Percentiles rank a stretch among this genome's conserved stretches.
Conservation (phyloP, 1,140 invertebrate species). For the Diuraphis noxia region DNA sequence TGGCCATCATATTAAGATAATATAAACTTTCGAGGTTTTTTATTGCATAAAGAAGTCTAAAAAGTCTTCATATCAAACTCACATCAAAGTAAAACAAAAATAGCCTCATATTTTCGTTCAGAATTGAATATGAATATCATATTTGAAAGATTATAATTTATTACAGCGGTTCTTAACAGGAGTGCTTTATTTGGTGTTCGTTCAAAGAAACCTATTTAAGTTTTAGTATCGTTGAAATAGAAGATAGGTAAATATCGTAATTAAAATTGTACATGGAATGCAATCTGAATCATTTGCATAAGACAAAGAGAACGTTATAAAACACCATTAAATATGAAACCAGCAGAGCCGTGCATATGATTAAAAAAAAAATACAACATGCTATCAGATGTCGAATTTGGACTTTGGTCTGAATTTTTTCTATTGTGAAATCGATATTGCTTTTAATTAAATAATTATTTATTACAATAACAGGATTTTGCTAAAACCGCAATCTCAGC, state of each 20-base stretch:
- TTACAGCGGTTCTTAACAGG: background rate
- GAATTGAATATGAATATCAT: background rate
- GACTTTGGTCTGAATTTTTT: background rate
- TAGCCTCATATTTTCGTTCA: background rate
- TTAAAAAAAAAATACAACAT: background rate
- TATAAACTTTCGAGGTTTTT: background rate
- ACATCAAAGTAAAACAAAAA: background rate
- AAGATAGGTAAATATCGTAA: background rate
- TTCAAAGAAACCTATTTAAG: background rate
- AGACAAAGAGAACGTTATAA: background rate
- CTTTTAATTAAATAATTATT: background rate
- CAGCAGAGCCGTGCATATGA: too few species aligned
- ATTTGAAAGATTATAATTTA: background rate
- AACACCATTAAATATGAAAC: background rate
- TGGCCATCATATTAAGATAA: background rate
- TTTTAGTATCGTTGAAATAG: background rate
- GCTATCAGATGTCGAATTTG: slow-evolving; percentile 8
- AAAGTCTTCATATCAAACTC: background rate
- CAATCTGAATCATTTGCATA: background rate
- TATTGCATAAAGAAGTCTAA: background rate
- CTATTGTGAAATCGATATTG: background rate
- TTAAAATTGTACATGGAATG: background rate
- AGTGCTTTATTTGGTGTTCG: background rate
- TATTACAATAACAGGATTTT: background rate
- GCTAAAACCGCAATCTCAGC: background rate